These are phyloP conservation scores for Callimorpha dominula DNA, from an alignment of 2,888 invertebrate genomes.

Conservation along the genomic window DNA sequence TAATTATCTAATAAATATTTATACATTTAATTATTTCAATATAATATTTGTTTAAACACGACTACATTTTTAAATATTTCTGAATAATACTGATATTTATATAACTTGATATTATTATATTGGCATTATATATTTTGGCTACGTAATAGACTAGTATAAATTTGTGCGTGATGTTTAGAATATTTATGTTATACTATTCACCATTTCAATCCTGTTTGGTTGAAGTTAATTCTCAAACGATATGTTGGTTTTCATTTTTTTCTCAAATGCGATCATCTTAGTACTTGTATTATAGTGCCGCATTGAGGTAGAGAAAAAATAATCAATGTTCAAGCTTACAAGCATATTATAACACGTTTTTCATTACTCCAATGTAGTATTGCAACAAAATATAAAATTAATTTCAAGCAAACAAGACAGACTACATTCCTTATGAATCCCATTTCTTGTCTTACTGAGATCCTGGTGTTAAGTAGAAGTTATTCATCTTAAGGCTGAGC, in stretches of 20 bases:
- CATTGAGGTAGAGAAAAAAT: not conserved
- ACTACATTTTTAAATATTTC: conserved; percentile 40
- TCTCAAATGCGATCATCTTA: not conserved
- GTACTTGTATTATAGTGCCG: conserved; percentile 16
- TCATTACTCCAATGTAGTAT: not conserved
- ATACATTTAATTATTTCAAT: conserved; percentile 44
- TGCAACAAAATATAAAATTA: not conserved
- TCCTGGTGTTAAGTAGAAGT: conserved; percentile 43
- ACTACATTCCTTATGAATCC: conserved; percentile 35
- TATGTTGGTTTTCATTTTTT: not conserved
- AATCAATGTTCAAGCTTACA: not conserved
- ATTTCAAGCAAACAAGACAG: conserved; percentile 43
- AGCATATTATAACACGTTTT: not conserved
- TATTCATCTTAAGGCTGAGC: conserved; percentile 59
- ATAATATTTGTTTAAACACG: conserved; percentile 39
- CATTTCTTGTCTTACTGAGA: conserved; percentile 42
- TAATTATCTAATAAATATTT: conserved; percentile 28
- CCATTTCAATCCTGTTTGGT: conserved; percentile 30
- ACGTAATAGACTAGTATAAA: conserved; percentile 39
- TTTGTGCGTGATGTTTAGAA: conserved; percentile 64
- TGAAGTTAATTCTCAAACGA: conserved; percentile 20
- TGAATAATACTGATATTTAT: conserved; percentile 29
- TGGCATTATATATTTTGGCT: conserved; percentile 53
- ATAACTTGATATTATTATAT: conserved; percentile 42
- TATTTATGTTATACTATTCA: conserved; percentile 44